Percentiles rank a stretch among this genome's conserved stretches.
Conservation (phyloP, 2,113 vertebrate genomes). For the Leptobrachium ailaonicum region DNA sequence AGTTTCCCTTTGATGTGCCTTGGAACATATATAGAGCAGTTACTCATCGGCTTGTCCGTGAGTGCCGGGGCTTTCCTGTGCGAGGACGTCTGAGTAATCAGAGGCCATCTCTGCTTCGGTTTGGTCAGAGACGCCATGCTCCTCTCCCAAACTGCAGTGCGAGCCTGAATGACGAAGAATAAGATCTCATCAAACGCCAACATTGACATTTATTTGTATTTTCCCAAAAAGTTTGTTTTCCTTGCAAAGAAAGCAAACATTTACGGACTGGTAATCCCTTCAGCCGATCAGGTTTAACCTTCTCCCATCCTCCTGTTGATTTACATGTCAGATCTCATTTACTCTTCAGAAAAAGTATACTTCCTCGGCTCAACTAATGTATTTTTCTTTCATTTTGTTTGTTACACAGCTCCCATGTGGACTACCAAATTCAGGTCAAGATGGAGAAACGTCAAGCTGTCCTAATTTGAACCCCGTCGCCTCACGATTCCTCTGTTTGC, state of each 20-base stretch:
- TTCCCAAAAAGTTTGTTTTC: background rate
- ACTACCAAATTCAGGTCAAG: slow-evolving; percentile 1
- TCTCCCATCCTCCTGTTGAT: background rate
- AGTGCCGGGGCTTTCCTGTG: slow-evolving; percentile 13
- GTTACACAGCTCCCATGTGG: background rate
- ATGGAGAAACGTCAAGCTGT: background rate
- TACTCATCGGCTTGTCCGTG: slow-evolving; percentile 16
- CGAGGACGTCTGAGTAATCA: slow-evolving; percentile 10
- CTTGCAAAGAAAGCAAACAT: slow-evolving; percentile 3
- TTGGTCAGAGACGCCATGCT: background rate
- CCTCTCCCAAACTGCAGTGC: background rate
- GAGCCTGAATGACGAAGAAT: background rate
- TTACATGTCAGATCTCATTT: background rate
- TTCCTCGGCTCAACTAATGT: background rate
- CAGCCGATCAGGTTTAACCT: background rate
- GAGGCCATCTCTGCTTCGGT: background rate
- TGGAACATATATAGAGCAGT: background rate
- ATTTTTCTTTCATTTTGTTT: background rate
- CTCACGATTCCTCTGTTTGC: background rate
- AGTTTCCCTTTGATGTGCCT: slow-evolving; percentile 34
- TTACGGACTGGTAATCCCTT: background rate
- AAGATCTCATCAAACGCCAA: background rate
- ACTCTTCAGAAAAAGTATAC: background rate
- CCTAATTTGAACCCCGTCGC: background rate
- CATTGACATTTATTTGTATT: background rate